Evolutionary conservation across 1,140 invertebrate species (phyloP).

Genomic region (Drosophila cardini): DNA sequence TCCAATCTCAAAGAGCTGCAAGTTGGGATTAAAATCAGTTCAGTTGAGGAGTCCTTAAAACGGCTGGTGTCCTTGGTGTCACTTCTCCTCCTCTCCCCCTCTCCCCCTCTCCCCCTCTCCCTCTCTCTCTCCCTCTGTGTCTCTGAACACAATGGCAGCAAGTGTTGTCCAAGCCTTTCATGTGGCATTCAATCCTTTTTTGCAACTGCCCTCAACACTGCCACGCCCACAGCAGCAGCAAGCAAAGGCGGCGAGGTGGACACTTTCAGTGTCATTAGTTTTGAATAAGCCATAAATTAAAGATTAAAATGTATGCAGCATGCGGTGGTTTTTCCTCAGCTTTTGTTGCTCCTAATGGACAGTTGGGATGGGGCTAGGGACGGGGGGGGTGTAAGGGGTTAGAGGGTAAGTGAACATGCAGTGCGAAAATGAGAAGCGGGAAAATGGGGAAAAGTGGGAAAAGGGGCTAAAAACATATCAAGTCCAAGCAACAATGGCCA

Average conservation of each 20-base stretch:
- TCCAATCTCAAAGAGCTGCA: neutral
- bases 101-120: neutral
- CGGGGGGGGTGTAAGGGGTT: neutral
- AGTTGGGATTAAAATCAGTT: neutral
- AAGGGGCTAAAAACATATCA: neutral
- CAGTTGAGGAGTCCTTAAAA: neutral
- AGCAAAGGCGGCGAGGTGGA: slow-evolving; percentile 28
- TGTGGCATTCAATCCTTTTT: slow-evolving; percentile 29
- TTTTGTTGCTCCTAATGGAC: slow-evolving; percentile 50
- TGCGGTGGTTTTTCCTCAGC: slow-evolving; percentile 23
- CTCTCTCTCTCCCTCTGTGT: neutral
- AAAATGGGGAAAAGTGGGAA: too few relatives aligned
- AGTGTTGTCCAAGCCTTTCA: slow-evolving; percentile 26
- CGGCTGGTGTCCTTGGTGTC: neutral
- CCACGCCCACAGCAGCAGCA: neutral
- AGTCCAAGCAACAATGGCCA: slow-evolving; percentile 67
- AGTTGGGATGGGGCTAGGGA: slow-evolving; percentile 42
- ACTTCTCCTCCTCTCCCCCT: neutral
- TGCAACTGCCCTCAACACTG: slow-evolving; percentile 3
- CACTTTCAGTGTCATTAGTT: slow-evolving; percentile 80
- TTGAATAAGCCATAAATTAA: slow-evolving; percentile 82
- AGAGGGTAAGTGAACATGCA: neutral
- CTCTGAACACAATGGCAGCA: slow-evolving; percentile 10
- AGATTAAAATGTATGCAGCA: slow-evolving; percentile 69
- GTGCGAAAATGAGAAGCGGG: too few relatives aligned